Percentiles rank a stretch among this genome's conserved stretches.
Conservation (phyloP, 1,140 invertebrate species). For the Helicoverpa zea region DNA sequence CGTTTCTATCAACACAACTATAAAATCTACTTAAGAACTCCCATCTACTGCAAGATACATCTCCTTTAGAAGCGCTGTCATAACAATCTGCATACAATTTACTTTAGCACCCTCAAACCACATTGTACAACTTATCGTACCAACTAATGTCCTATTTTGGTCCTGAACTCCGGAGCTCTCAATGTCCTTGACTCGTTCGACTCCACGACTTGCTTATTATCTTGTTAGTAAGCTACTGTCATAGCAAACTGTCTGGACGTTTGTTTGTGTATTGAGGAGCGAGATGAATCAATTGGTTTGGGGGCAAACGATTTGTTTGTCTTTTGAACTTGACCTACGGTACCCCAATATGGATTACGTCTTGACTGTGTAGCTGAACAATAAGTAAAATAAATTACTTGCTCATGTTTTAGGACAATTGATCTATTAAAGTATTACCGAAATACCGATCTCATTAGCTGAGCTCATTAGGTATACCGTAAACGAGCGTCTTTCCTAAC, state of each 20-base stretch:
- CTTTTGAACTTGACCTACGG: slow-evolving; percentile 25
- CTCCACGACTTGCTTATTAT: slow-evolving; percentile 13
- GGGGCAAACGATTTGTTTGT: neutral
- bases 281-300: slow-evolving; percentile 16
- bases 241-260: slow-evolving; percentile 8
- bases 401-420: too few species aligned
- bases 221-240: slow-evolving; percentile 41
- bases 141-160: slow-evolving; percentile 2
- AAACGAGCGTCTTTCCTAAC: too few species aligned
- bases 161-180: neutral
- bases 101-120: neutral
- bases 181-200: slow-evolving; percentile 37
- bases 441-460: too few species aligned
- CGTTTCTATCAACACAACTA: neutral
- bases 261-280: neutral
- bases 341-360: neutral
- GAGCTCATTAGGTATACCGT: too few species aligned
- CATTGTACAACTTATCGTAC: neutral
- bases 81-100: slow-evolving; percentile 4
- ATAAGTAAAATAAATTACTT: too few species aligned
- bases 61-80: neutral
- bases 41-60: neutral
- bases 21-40: neutral
- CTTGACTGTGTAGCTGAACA: neutral
- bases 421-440: too few species aligned